Conservation (phyloP, 2,113 vertebrate genomes). For the Tricholaema leucomelas region DNA sequence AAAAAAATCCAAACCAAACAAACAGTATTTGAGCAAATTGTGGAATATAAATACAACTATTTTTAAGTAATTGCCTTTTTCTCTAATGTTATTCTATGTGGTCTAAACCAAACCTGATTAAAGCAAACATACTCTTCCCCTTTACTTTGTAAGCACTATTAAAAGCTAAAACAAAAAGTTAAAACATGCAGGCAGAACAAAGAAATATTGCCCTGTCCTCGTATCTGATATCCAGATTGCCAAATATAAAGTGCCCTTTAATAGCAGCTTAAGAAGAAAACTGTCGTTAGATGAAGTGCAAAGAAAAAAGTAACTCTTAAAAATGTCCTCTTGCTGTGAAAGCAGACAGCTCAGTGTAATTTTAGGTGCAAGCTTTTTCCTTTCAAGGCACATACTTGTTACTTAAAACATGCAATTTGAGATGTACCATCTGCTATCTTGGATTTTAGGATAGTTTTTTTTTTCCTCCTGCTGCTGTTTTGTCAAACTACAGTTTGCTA, state of each 20-base stretch:
- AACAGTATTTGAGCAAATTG: constrained; percentile 83
- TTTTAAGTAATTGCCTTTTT: constrained; percentile 80
- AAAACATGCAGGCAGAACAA: constrained; percentile 37
- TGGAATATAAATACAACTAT: constrained; percentile 86
- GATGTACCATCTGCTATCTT: constrained; percentile 55
- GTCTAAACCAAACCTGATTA: constrained; percentile 68
- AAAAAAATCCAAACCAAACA: constrained; percentile 31
- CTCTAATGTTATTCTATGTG: constrained; percentile 79
- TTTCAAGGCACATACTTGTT: constrained; percentile 56
- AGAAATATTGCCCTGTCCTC: constrained; percentile 40
- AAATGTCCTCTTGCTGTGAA: constrained; percentile 37
- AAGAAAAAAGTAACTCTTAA: neutral
- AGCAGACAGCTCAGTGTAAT: constrained; percentile 36
- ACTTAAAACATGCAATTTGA: constrained; percentile 57
- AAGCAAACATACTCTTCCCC: constrained; percentile 54
- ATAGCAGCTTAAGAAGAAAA: constrained; percentile 45
- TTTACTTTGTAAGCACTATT: constrained; percentile 65
- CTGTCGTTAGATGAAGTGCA: constrained; percentile 38
- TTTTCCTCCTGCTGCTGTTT: constrained; percentile 7
- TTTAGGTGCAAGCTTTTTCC: constrained; percentile 54
- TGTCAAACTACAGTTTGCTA: constrained; percentile 6
- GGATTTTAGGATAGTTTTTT: constrained; percentile 35
- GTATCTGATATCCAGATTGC: constrained; percentile 37
- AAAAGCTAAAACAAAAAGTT: constrained; percentile 40
- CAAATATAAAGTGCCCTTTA: constrained; percentile 57